Evolutionary conservation across 2,888 invertebrate species (phyloP), one percentile per base, ranked within the genome.

Genomic region (Thecocarcelia acutangulata): DNA sequence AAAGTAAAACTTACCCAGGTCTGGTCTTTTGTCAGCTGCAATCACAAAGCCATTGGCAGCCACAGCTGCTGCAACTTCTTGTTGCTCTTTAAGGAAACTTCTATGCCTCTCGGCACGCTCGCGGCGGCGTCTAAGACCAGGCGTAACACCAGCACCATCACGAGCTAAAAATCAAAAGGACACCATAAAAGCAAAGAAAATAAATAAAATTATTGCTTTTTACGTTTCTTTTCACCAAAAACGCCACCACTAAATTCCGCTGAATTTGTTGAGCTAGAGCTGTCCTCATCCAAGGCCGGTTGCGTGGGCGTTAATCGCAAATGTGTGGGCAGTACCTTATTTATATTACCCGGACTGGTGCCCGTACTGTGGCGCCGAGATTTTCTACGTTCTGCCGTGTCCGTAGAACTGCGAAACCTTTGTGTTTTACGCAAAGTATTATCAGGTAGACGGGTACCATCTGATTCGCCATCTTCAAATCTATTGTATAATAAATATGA

Each of bases 81-180:
- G 96, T 87, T 97, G 97, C 86, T 97, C 96, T 87, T 94, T 93
- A 86, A 96, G 94, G 87, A 96, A 96, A 87, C 95, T 95, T 72
- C 96, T 94, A 88, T 97, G 97, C 82, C 97, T 93, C 85, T 96
- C 96, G 56, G 94, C 96, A 83, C 97, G 93, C 87, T 97, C 96
- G 81, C 96, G 92, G 80, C 97, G 92, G 86, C 96, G 93, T 86
- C 95, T 93, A 83, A 97, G 91, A 68, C 95, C 96, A 54, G 97
- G 95, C 33, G 95, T 96, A 33, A 97, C 94, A 85, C 96, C 97
- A 87, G 94, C 95, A 87, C 93, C 77, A 77, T 83, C 81, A 13
- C 79, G 79, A n/a, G 74, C 80, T 77, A 17, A n/a, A 52, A 19
- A n/a, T 12, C 9, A 15, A 15, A 44, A 64, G 21, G 19, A 46